Base-by-base conservation (phyloP, 1,140 invertebrate species). In the Armadillidium nasatum region DNA sequence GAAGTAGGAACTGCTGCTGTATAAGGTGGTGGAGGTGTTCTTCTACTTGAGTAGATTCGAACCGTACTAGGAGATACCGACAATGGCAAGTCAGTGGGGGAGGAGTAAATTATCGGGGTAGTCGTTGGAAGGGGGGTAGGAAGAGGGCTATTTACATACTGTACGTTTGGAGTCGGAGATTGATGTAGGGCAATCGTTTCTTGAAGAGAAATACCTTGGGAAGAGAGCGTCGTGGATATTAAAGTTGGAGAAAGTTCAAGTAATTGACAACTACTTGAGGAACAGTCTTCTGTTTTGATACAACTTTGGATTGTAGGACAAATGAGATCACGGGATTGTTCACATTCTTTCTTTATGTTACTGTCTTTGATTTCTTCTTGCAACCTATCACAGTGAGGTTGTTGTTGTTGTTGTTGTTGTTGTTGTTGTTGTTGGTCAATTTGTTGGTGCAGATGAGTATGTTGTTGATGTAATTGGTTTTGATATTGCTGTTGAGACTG, bases 51-150 rank as follows among this genome's bases (percentile, higher is more conserved):
- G n/a, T 50, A 69, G 19, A 75, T n/a, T 7, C 76, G 70, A 23
- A 78, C 79, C 54, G 80, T 76, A n/a, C 81, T 67, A 23, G 79
- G 50, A 60, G 50, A 60, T 19, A 60, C 50, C 4, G 50, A 19
- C 11, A 19, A 60, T 1, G 11, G 50, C 11, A 60, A 7, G 11
- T 60, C 50, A 19, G 83, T 93, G 92, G 11, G 91, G 93, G 81
- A 90, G 91, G 72, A 92, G 92, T 15, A 92, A 4, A 60, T 92
- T 66, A 92, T 93, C 73, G 93, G 69, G 15, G 33, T 33, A 33
- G 33, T 33, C 22, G 92, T n/a, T 91, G 90, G 74, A 46, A 71
- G 0, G 46, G 67, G 23, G 21, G 50, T 3, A 60, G 50, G 21
- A 46, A 54, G 69, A 7, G 15, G 22, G 69, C 45, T 66, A 68